Evolutionary conservation across 2,888 invertebrate genomes (phyloP).

Genomic region (Liposcelis brunnea): DNA sequence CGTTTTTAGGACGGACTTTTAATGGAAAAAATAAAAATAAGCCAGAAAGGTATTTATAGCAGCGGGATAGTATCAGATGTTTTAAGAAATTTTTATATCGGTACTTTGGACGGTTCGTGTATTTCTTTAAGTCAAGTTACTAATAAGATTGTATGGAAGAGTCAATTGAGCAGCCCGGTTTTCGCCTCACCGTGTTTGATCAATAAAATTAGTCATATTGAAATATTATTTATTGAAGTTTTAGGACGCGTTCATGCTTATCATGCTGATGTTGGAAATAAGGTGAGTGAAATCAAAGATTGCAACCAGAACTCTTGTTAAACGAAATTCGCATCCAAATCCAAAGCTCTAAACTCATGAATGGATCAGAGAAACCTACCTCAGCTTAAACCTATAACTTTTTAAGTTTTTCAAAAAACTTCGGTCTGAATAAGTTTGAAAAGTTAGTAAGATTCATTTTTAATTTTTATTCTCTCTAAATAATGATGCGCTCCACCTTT

Average conservation of each 20-base stretch:
- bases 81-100: background rate
- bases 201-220: slow-evolving; percentile 34
- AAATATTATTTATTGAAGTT: slow-evolving; percentile 38
- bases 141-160: slow-evolving; percentile 8
- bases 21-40: slow-evolving; percentile 13
- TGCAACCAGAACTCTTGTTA: too few relatives aligned
- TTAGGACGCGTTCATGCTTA: slow-evolving; percentile 37
- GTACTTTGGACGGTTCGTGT: slow-evolving; percentile 1
- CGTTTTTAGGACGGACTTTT: slow-evolving; percentile 35
- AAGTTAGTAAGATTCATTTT: too few relatives aligned
- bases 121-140: background rate
- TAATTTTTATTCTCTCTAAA: too few relatives aligned
- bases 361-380: too few relatives aligned
- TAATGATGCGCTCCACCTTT: too few relatives aligned
- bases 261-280: slow-evolving; percentile 31
- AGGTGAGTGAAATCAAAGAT: slow-evolving; percentile 29
- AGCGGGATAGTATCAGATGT: slow-evolving; percentile 29
- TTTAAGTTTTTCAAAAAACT: slow-evolving; percentile 5
- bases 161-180: slow-evolving; percentile 7
- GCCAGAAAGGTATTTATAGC: slow-evolving; percentile 26
- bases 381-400: too few relatives aligned
- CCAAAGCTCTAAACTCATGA: too few relatives aligned
- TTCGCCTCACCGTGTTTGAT: slow-evolving; percentile 10
- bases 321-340: too few relatives aligned
- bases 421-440: too few relatives aligned